Evolutionary conservation across 2,888 invertebrate genomes (phyloP), one percentile per base, ranked within the genome.

Genomic region (Netelia fuscicornis): DNA sequence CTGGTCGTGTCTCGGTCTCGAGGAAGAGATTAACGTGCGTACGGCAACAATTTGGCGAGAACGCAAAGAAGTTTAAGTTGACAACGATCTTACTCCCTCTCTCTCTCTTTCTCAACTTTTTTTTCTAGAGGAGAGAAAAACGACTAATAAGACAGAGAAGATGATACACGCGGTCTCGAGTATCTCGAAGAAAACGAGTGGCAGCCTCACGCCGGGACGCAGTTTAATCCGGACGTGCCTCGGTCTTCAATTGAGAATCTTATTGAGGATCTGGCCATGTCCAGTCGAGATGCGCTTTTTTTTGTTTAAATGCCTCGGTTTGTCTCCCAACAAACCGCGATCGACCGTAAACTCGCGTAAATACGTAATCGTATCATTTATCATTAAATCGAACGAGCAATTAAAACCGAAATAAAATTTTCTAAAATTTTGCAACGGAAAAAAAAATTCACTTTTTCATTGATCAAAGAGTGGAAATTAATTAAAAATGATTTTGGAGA

Each of bases 191-290:
- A 79, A 70, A 62, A 44, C 65, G 80, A 72, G 30, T 10, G 25
- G 20, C 30, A 25, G 17, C 48, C 30, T 48, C 64, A 52, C n/a
- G 83, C 54, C 78, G 68, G 68, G 77, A 83, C 71, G 79, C 86
- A 83, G 86, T 86, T 86, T 77, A 68, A 86, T 87, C 85, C 79
- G 81, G 86, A 81, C 75, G 82, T 72, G 81, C 52, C 83, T 85
- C 71, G 85, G 77, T 84, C 81, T 79, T 82, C 80, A 86, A 86
- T 86, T 86, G 83, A 86, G 77, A 81, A 78, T 75, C 54, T 79
- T 70, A 70, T 77, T 68, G 71, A 85, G 81, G 78, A 87, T 87
- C 85, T 87, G 82, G 80, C 78, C 74, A 79, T 81, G 86, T 87
- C 84, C 80, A 82, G 82, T 82, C 71, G 64, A 44, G 58, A 44